Evolutionary conservation across 2,113 vertebrate species (phyloP).

Genomic region (Sinocyclocheilus anophthalmus): DNA sequence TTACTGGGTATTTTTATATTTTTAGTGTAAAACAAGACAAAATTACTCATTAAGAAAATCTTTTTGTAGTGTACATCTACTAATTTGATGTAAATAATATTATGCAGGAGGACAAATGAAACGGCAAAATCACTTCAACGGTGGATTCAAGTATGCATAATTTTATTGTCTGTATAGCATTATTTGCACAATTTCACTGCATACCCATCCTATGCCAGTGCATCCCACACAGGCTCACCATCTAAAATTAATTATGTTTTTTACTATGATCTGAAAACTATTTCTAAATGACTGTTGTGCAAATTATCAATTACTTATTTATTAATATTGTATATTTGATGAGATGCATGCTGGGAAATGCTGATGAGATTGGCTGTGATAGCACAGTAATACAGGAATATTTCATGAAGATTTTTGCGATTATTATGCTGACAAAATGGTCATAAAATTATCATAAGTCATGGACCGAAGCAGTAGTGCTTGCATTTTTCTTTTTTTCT

Average conservation of each 20-base stretch:
- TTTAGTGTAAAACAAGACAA: background rate
- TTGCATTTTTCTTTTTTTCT: too few relatives aligned
- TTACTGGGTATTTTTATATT: background rate
- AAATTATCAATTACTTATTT: slow-evolving; percentile 20
- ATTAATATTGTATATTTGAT: slow-evolving; percentile 22
- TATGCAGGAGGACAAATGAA: background rate
- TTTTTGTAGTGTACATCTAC: background rate
- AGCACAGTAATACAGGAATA: too few relatives aligned
- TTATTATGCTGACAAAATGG: too few relatives aligned
- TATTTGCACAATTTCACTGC: background rate
- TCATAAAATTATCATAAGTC: too few relatives aligned
- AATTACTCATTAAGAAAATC: background rate
- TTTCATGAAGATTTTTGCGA: too few relatives aligned
- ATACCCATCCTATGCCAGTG: background rate
- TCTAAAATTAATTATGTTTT: slow-evolving; percentile 12
- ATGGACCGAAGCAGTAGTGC: too few relatives aligned
- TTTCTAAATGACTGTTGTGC: slow-evolving; percentile 8
- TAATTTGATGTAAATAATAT: background rate
- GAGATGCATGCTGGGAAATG: background rate
- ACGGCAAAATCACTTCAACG: background rate
- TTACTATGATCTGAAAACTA: background rate
- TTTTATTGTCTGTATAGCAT: background rate
- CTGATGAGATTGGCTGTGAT: background rate
- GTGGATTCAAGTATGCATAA: background rate
- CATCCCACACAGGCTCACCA: slow-evolving; percentile 1